Evolutionary conservation across 2,113 vertebrate species (phyloP).

Genomic region (Anhinga rufa): DNA sequence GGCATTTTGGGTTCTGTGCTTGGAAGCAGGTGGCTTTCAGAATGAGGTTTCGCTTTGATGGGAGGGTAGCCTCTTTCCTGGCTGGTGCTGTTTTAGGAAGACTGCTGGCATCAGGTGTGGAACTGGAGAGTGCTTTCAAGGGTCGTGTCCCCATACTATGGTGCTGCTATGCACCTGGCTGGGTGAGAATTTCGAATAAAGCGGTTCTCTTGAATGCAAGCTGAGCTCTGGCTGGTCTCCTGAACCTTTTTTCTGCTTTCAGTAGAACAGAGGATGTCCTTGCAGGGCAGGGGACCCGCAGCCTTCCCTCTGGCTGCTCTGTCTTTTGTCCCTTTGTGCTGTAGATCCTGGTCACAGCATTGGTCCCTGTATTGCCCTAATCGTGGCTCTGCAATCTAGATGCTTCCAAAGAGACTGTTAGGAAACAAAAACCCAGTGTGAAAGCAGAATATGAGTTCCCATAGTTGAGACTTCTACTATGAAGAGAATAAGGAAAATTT

Average conservation of each 20-base stretch:
- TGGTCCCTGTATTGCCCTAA: background rate
- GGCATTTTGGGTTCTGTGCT: background rate
- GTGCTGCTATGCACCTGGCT: background rate
- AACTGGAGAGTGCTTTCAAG: background rate
- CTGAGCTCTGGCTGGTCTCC: background rate
- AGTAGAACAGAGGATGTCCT: background rate
- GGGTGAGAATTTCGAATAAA: background rate
- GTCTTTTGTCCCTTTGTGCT: background rate
- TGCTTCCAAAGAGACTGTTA: background rate
- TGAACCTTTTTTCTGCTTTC: background rate
- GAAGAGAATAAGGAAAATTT: background rate
- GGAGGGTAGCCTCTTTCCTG: background rate
- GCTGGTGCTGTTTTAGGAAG: background rate
- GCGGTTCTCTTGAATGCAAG: background rate
- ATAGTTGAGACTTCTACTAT: background rate
- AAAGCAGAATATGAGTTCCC: background rate
- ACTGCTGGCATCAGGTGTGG: background rate
- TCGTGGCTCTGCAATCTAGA: background rate
- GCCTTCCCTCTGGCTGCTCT: background rate
- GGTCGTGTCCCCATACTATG: fast-evolving
- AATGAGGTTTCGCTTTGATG: background rate
- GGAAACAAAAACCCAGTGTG: background rate
- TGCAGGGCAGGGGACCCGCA: background rate
- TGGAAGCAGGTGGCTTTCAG: conserved; percentile 8
- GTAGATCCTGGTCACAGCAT: background rate